These are phyloP conservation scores for Corythornis cristatus DNA, from an alignment of 2,113 vertebrate genomes.

Conservation along the genomic window DNA sequence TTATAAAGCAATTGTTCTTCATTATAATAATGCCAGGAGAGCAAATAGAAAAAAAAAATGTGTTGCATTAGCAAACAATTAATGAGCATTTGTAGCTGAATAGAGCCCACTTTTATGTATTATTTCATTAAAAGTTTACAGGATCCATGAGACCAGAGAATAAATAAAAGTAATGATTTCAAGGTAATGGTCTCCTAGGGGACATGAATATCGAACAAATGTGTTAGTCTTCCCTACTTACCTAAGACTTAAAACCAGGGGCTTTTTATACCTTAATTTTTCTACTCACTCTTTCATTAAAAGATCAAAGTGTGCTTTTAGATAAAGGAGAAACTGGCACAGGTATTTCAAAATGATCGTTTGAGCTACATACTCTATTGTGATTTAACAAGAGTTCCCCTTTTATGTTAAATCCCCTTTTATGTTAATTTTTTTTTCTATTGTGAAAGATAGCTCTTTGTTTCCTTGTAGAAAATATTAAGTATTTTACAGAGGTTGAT, in stretches of 20 bases:
- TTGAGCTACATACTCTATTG: not conserved
- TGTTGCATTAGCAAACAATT: constrained; percentile 74
- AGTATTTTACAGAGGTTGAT: not conserved
- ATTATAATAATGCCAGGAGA: constrained; percentile 72
- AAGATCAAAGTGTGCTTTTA: constrained; percentile 26
- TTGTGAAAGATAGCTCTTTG: not conserved
- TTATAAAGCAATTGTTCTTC: constrained; percentile 76
- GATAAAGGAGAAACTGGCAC: constrained; percentile 12
- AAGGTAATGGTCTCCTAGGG: constrained; percentile 47
- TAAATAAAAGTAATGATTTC: constrained; percentile 65
- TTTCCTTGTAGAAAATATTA: not conserved
- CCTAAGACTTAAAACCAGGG: constrained; percentile 19
- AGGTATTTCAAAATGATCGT: constrained; percentile 36
- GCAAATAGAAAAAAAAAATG: constrained; percentile 30
- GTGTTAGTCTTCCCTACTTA: constrained; percentile 28
- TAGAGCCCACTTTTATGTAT: constrained; percentile 53
- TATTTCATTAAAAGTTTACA: constrained; percentile 64
- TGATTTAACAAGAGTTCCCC: not conserved
- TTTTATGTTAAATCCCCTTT: not conserved
- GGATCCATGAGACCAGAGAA: constrained; percentile 41
- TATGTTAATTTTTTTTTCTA: not conserved
- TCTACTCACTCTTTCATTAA: not conserved
- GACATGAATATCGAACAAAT: constrained; percentile 56
- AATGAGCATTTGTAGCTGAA: constrained; percentile 65
- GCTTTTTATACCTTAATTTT: constrained; percentile 19